Conservation (phyloP, 2,113 vertebrate genomes). For the Heliornis fulica region DNA sequence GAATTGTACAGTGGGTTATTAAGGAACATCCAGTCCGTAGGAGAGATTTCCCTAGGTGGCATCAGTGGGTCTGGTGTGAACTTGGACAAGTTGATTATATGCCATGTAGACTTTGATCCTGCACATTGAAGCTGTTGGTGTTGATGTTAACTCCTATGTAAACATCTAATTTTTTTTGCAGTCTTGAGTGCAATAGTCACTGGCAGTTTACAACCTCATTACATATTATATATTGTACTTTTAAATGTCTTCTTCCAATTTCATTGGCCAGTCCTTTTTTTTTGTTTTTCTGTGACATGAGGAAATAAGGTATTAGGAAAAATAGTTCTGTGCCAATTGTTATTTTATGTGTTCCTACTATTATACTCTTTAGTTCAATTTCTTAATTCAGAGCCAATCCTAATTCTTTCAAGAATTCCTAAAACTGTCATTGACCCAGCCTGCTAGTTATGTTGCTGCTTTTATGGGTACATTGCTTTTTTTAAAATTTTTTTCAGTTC, state of each 20-base stretch:
- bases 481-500: not conserved
- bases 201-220: not conserved
- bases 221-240: not conserved
- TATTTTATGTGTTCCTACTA: not conserved
- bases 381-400: not conserved
- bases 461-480: not conserved
- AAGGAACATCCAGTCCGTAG: not conserved
- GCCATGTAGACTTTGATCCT: not conserved
- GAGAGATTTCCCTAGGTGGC: not conserved
- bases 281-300: not conserved
- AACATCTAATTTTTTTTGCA: not conserved
- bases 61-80: not conserved
- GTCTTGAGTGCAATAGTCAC: not conserved
- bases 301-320: not conserved
- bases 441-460: not conserved
- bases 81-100: not conserved
- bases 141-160: not conserved
- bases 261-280: not conserved
- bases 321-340: not conserved
- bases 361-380: not conserved
- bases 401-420: not conserved
- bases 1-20: not conserved
- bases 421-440: not conserved
- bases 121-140: not conserved
- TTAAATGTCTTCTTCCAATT: not conserved